These are phyloP conservation scores for Papilio helenus DNA, from an alignment of 1,140 invertebrate species.

Conservation along the genomic window DNA sequence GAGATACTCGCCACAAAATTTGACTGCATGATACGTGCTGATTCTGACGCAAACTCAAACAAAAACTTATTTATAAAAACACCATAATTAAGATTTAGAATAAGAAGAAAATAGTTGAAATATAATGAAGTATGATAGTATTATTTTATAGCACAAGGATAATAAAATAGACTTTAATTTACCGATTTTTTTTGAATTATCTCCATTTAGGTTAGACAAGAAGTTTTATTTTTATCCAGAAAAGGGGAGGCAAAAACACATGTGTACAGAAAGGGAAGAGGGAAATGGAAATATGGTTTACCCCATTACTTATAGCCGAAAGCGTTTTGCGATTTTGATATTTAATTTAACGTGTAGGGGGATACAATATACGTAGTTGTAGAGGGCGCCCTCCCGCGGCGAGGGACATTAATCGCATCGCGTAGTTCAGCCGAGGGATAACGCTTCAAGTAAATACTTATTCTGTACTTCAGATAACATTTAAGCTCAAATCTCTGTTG, in stretches of 20 bases:
- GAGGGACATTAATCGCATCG: constrained; percentile 22
- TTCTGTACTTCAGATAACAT: not conserved
- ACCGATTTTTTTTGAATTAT: too few relatives aligned
- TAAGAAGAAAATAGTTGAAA: too few relatives aligned
- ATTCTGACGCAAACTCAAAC: not conserved
- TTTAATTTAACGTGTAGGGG: constrained; percentile 4
- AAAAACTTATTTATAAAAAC: too few relatives aligned
- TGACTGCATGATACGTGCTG: not conserved
- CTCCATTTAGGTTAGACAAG: too few relatives aligned
- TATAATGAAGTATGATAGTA: too few relatives aligned
- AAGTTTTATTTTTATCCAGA: not conserved
- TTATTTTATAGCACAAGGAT: too few relatives aligned
- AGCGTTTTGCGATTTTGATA: not conserved
- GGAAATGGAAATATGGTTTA: not conserved
- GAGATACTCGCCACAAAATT: not conserved
- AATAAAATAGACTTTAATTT: too few relatives aligned
- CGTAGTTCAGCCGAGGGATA: not conserved
- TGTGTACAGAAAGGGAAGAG: not conserved
- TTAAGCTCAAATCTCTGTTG: not conserved
- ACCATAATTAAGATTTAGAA: too few relatives aligned
- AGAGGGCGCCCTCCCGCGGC: not conserved
- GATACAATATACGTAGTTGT: not conserved
- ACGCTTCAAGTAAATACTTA: constrained; percentile 18
- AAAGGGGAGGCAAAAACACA: not conserved
- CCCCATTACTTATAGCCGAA: not conserved